These are phyloP conservation scores for Drosophila robusta DNA, from an alignment of 2,888 invertebrate genomes.

Conservation along the genomic window DNA sequence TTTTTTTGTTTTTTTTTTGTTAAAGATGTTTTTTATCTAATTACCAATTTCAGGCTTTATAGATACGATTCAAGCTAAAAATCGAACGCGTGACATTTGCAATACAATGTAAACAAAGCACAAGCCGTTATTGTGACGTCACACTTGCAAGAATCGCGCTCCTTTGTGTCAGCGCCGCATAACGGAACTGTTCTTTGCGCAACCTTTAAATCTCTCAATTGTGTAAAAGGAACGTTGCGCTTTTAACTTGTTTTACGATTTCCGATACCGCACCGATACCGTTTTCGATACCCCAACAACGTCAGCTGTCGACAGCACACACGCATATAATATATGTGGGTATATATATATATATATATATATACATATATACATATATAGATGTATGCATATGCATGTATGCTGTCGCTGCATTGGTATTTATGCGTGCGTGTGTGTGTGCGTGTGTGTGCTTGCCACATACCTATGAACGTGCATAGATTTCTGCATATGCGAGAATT, in stretches of 20 bases:
- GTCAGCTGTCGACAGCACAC: conserved; percentile 47
- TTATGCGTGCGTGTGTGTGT: conserved; percentile 16
- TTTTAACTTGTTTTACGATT: conserved; percentile 51
- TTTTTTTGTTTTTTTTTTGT: too few species aligned
- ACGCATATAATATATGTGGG: conserved; percentile 10
- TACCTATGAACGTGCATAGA: conserved; percentile 43
- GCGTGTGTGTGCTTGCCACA: conserved; percentile 50
- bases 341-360: conserved; percentile 3
- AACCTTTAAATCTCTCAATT: too few species aligned
- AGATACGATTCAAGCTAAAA: too few species aligned
- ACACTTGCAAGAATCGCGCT: too few species aligned
- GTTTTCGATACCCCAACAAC: conserved; percentile 41
- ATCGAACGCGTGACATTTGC: too few species aligned
- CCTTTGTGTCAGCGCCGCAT: too few species aligned
- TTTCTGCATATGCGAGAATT: conserved; percentile 40
- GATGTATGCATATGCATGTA: conserved; percentile 19
- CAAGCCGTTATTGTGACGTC: too few species aligned
- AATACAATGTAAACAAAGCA: too few species aligned
- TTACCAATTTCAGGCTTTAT: too few species aligned
- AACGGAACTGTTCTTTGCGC: too few species aligned
- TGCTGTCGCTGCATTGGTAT: conserved; percentile 26
- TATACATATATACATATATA: not conserved
- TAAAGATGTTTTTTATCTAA: too few species aligned
- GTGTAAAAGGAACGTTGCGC: conserved; percentile 43
- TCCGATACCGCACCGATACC: conserved; percentile 48